Base-by-base conservation (phyloP, 2,113 vertebrate species). In the Jacana jacana region DNA sequence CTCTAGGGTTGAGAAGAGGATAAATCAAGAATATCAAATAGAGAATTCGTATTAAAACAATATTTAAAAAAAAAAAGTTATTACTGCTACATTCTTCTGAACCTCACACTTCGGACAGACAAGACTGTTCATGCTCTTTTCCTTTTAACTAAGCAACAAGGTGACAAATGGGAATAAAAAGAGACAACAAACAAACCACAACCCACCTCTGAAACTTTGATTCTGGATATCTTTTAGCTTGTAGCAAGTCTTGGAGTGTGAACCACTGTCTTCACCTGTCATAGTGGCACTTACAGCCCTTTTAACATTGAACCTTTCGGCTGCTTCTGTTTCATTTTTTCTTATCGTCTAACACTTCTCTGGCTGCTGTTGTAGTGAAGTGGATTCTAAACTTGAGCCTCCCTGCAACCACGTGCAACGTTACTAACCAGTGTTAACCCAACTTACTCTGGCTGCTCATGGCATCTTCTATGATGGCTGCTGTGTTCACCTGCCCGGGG, bases 351-450 rank as follows among this genome's bases (percentile, higher is more conserved):
- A 98, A 98, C 98, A 94, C 91, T 97, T 98, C 94, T 97, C 96
- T 97, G 98, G 95, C 97, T 98, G 97, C 97, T 97, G 0, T 97
- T 97, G 96, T 97, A 98, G 97, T 98, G 97, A 98, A 98, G 95
- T 96, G 95, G 90, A 97, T 86, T 96, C 93, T 98, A 98, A 98
- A 97, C 94, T 95, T 94, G 95, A 94, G 94, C 95, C 79, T 96
- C 92, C 95, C 97, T 95, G 96, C 94, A 77, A 97, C 97, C 84
- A 97, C 79, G 81, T 97, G 81, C 97, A 97, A 97, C 97, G 97
- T 98, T 98, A 98, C 98, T 98, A 98, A 98, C 98, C 98, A 96
- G 97, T 97, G 97, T 98, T 98, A 98, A 98, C 97, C 97, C 20
- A 71, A 97, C 96, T 96, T 92, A 97, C 95, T 95, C 89, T 97